Percentiles rank a stretch among this genome's conserved stretches.
Evolutionary conservation across 2,797 vertebrate genomes (phyloP).

Genomic region (Parauchenoglanis punctatus): DNA sequence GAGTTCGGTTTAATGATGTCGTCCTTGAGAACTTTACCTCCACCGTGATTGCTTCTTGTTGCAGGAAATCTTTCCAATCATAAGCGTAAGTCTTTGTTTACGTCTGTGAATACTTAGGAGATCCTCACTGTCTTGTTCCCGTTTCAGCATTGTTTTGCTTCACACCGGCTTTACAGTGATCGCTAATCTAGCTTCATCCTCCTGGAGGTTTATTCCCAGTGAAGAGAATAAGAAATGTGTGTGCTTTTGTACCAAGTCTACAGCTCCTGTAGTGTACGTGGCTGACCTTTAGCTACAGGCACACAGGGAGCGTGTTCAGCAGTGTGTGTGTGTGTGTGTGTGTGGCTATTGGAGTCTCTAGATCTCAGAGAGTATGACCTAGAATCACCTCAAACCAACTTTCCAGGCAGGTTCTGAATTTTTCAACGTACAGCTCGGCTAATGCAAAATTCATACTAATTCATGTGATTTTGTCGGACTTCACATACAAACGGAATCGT

Average conservation of each 20-base stretch:
- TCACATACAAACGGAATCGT: not conserved
- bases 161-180: not conserved
- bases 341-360: not conserved
- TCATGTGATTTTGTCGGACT: not conserved
- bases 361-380: not conserved
- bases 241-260: not conserved
- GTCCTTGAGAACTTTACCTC: not conserved
- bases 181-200: not conserved
- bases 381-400: conserved; percentile 14
- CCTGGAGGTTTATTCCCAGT: not conserved
- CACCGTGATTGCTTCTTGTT: not conserved
- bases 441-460: conserved; percentile 4
- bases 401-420: conserved; percentile 2
- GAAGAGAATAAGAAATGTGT: not conserved
- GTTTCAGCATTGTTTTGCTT: not conserved
- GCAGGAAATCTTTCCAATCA: not conserved
- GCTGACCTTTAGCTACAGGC: conserved; percentile 5
- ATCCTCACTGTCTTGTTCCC: not conserved
- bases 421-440: not conserved
- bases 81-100: not conserved
- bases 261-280: not conserved
- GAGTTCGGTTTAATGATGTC: not conserved
- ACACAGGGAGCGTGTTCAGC: not conserved
- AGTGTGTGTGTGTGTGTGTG: conserved; percentile 11
- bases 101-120: too few relatives aligned